Evolutionary conservation across 2,797 vertebrate genomes (phyloP), one percentile per base, ranked within the genome.

Genomic region (Gephyroberyx darwinii): DNA sequence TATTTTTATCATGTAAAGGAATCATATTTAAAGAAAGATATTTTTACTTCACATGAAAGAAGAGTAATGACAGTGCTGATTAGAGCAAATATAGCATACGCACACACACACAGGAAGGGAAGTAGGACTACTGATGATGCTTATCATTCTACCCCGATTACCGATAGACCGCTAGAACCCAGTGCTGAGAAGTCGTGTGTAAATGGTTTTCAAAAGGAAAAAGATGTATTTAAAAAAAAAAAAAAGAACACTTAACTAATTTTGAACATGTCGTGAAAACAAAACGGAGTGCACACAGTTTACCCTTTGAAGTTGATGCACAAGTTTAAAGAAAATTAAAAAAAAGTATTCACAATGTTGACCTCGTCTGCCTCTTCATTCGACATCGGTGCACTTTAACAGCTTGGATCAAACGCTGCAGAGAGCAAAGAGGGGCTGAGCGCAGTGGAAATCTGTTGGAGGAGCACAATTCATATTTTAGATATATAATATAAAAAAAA

Each of bases 1-100:
- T 97, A 98, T 98, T 98, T 99, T 99, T 98, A 96, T 97, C 95
- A 93, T 94, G 94, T 96, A 95, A 95, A 96, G 93, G 93, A 95
- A 94, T 95, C 95, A 94, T 96, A 96, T 92, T 92, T 91, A 96
- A 95, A 96, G 93, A 96, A 94, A 96, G 94, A 94, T 98, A 97
- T 98, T 98, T 99, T 98, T 96, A 96, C 95, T 94, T 95, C 95
- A 94, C 93, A 89, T 94, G 92, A 94, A 94, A 94, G 64, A 59
- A 72, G 56, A 86, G 33, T 71, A 77, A 82, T 26, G 22, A 77
- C 74, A 74, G 76, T 65, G 72, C 47, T 69, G 78, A 78, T 80
- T 78, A 82, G 69, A 89, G 69, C 30, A 65, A 81, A 84, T 80
- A 74, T 71, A 70, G 55, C 51, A 55, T 73, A 43, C 48, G 81